Evolutionary conservation across 1,140 invertebrate species (phyloP), one percentile per base, ranked within the genome.

Genomic region (Cherax destructor): DNA sequence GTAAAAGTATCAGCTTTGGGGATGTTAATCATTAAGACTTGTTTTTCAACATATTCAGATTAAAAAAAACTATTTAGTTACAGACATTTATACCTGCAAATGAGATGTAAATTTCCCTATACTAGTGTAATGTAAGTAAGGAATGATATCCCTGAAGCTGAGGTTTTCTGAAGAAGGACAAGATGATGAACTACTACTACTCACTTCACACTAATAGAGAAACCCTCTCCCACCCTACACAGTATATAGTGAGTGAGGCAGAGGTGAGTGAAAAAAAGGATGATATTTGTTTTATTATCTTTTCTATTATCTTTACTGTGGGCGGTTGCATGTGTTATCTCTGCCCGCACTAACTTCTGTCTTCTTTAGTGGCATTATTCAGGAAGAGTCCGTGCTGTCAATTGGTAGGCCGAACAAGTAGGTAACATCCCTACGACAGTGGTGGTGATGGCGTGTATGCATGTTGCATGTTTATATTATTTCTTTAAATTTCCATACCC

Each of bases 381-480:
- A 98, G 98, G 97, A 99, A 99, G 99, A 96, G 99, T 99, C 95
- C 97, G 98, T 95, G 98, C 98, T 95, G 98, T 99, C 98, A 99
- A 96, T 97, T 98, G 96, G 97, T 99, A 95, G 98, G 98, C 95
- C 96, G 97, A 96, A 97, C 98, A 98, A 99, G 98, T 98, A 98
- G 96, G 98, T 98, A 93, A 89, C 88, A 92, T 83, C 84, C 77
- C 74, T 77, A 83, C 72, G 85, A 90, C 89, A 72, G 89, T 88
- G 86, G 77, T 91, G 78, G 89, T 91, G 89, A 91, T 91, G 89
- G 80, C 77, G 92, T 86, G 86, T 91, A 80, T 88, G 92, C 92
- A 92, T 90, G 92, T 86, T 92, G 84, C 88, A 84, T 92, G 84
- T 91, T 80, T 79, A 52, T 86, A 72, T 49, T 47, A 65, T 30